phyloP scores from a whole-genome alignment of 2,113 vertebrate genomes.

The Siniperca knerii region DNA sequence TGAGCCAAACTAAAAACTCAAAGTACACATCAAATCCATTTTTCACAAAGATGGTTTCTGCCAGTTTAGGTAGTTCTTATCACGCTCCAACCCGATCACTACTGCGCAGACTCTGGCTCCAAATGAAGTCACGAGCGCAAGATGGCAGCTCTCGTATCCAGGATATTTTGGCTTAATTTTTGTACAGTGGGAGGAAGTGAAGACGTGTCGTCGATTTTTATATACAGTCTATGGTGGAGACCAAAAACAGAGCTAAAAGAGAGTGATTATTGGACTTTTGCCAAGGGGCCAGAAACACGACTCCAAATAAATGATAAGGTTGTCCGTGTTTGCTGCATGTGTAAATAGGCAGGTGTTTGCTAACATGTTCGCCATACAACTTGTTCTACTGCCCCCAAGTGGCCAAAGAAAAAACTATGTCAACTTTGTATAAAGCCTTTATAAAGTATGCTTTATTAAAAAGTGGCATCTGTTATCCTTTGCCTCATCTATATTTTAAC shows the following conservation, averaged over 20 bases:
- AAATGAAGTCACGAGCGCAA: too few relatives aligned
- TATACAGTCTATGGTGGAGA: too few relatives aligned
- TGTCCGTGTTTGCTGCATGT: neutral
- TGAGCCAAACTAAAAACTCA: too few relatives aligned
- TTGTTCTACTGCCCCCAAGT: neutral
- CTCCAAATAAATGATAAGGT: neutral
- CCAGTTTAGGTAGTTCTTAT: too few relatives aligned
- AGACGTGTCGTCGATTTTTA: too few relatives aligned
- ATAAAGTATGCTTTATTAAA: neutral
- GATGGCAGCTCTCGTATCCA: too few relatives aligned
- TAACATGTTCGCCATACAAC: neutral
- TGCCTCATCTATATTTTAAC: neutral
- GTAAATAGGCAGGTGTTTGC: neutral
- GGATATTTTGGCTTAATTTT: too few relatives aligned
- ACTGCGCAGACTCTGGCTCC: too few relatives aligned
- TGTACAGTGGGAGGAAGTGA: too few relatives aligned
- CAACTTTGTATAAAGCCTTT: neutral
- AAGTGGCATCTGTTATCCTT: neutral
- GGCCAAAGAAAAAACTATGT: neutral
- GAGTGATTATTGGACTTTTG: neutral
- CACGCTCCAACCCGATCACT: too few relatives aligned
- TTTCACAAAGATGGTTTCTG: too few relatives aligned
- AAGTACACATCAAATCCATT: too few relatives aligned
- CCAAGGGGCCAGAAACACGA: neutral
- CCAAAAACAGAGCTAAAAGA: neutral